A percentile compares a stretch with the other conserved stretches of the same genome.
Evolutionary conservation across 53 echinoderm and acorn worm genomes (phyloP).

Genomic region (Paracentrotus lividus): DNA sequence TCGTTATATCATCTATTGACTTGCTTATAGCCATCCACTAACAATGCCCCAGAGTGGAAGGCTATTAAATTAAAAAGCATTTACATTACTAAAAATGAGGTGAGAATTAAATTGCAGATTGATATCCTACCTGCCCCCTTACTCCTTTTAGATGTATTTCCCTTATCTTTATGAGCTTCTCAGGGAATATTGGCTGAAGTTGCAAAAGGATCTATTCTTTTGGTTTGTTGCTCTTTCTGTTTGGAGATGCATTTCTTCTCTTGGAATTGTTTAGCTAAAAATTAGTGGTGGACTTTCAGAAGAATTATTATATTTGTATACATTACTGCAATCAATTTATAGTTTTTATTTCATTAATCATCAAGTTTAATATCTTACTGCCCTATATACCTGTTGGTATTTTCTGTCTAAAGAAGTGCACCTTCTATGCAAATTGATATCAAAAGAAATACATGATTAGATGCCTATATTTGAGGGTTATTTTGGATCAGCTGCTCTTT

Average conservation of each 20-base stretch:
- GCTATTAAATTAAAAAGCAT: slow-evolving; percentile 32
- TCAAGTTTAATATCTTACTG: no score
- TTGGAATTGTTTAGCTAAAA: background rate
- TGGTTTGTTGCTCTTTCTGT: background rate
- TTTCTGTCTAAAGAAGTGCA: no score
- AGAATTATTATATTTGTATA: no score
- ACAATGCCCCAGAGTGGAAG: slow-evolving; percentile 46
- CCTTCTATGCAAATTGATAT: no score
- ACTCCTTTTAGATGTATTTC: background rate
- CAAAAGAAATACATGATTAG: no score
- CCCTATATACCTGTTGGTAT: no score
- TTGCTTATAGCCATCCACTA: background rate
- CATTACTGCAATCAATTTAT: no score
- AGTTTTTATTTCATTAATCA: no score
- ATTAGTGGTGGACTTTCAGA: background rate
- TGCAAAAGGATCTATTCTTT: no score
- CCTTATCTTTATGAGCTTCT: background rate
- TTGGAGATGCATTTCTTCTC: no score
- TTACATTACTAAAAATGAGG: slow-evolving; percentile 8
- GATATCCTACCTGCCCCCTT: background rate
- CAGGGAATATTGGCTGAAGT: slow-evolving; percentile 13
- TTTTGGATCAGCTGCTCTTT: no score
- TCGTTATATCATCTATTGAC: slow-evolving; percentile 5
- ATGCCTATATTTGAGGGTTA: no score
- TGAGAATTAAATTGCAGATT: slow-evolving; percentile 14